Evolutionary conservation across 2,113 vertebrate genomes (phyloP), one percentile per base, ranked within the genome.

Genomic region (Callipepla californica): DNA sequence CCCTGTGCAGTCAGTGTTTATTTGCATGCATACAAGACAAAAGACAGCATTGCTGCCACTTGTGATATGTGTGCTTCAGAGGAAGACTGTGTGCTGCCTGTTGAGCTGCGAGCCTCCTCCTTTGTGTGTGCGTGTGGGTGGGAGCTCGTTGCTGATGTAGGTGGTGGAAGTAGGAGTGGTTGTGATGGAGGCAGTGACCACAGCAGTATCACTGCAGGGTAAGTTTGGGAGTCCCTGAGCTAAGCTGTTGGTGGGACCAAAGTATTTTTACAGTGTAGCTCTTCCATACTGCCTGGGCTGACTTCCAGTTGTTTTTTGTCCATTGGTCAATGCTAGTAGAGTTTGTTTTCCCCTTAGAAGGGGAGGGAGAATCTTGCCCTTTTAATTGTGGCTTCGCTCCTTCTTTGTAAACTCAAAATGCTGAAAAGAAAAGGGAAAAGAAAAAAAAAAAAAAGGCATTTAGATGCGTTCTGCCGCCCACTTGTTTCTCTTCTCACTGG

Each of bases 351-450:
- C 47, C 47, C 69, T 32, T 45, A 61, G 9, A 86, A 30, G 47
- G 75, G 9, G 32, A 55, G 74, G 53, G 48, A 78, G 76, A 90
- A 90, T 66, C 25, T 91, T 86, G 26, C 34, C 42, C 22, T 94
- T 90, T 90, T 81, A 78, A 30, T 69, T 84, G 75, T 38, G 80
- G 78, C 73, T 93, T 93, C 67, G 34, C 4, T 90, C 66, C 87
- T 94, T 78, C 87, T 94, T 78, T 65, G 7, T 68, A 89, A 94
- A 79, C 62, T 45, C 30, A 84, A 92, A 93, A 80, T 65, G 74
- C 76, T 79, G 17, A 4, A 25, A 34, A 26, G 30, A 34, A 16
- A 30, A 23, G 18, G 22, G 13, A 17, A 22, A 26, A 19, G 45
- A 36, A 55, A 59, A 68, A 22, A 51, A 53, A 53, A 26, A 45